Evolutionary conservation across 2,113 vertebrate genomes (phyloP).

Genomic region (Mormyrus lacerda): DNA sequence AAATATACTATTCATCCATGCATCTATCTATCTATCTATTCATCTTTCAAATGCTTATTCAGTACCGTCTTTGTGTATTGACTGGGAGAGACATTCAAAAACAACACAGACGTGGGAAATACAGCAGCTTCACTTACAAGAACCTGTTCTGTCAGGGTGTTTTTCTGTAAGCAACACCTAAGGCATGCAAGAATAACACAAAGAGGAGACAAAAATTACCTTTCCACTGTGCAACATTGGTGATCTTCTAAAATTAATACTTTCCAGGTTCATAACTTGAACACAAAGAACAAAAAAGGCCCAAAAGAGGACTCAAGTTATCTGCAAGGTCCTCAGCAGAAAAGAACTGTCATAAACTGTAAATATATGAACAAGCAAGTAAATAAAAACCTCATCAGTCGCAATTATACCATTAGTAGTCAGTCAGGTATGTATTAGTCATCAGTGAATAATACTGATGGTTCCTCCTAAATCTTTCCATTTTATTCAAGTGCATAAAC

Average conservation of each 20-base stretch:
- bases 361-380: neutral
- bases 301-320: neutral
- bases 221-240: neutral
- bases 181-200: neutral
- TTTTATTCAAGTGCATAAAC: neutral
- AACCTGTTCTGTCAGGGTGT: neutral
- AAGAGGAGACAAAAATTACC: neutral
- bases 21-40: neutral
- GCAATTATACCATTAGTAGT: neutral
- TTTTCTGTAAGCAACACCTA: neutral
- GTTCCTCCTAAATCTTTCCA: neutral
- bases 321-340: neutral
- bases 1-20: neutral
- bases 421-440: neutral
- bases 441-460: neutral
- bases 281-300: neutral
- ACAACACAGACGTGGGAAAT: neutral
- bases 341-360: neutral
- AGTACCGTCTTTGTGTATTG: neutral
- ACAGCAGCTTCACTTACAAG: neutral
- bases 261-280: neutral
- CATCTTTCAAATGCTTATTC: neutral
- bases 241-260: neutral
- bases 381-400: neutral
- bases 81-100: neutral